These are phyloP conservation scores for Polyergus mexicanus DNA, from an alignment of 1,140 invertebrate species.

Conservation along the genomic window DNA sequence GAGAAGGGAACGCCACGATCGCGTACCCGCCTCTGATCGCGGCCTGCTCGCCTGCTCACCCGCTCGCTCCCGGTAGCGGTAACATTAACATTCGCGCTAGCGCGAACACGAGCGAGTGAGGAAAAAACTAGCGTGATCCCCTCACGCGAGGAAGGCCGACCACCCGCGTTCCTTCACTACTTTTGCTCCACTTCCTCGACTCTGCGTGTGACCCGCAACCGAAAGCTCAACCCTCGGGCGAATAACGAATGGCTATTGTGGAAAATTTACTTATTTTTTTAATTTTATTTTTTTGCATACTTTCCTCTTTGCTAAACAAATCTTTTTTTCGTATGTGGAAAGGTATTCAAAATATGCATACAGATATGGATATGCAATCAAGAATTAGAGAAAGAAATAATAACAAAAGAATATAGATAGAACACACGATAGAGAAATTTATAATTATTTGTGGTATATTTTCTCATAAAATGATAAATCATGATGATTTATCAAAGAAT, in stretches of 20 bases:
- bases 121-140: slow-evolving; percentile 32
- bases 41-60: slow-evolving; percentile 70
- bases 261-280: neutral
- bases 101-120: slow-evolving; percentile 5
- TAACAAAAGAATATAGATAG: neutral
- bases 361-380: neutral
- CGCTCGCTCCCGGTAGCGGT: slow-evolving; percentile 48
- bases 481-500: neutral
- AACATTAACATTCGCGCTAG: slow-evolving; percentile 31
- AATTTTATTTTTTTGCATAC: neutral
- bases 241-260: neutral
- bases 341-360: neutral
- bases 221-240: slow-evolving; percentile 44
- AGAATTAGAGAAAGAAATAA: neutral
- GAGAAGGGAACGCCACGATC: slow-evolving; percentile 66
- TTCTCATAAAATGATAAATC: neutral
- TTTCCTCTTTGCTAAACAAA: neutral
- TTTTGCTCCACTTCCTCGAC: slow-evolving; percentile 71
- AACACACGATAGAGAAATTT: too few species aligned
- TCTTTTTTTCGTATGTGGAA: neutral
- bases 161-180: slow-evolving; percentile 77
- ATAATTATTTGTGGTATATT: neutral
- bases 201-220: slow-evolving; percentile 48
- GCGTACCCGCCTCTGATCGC: slow-evolving; percentile 78
- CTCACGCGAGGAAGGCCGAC: slow-evolving; percentile 73